phyloP scores from a whole-genome alignment of 2,797 vertebrate species.

The Acrossocheilus wenchowensis region DNA sequence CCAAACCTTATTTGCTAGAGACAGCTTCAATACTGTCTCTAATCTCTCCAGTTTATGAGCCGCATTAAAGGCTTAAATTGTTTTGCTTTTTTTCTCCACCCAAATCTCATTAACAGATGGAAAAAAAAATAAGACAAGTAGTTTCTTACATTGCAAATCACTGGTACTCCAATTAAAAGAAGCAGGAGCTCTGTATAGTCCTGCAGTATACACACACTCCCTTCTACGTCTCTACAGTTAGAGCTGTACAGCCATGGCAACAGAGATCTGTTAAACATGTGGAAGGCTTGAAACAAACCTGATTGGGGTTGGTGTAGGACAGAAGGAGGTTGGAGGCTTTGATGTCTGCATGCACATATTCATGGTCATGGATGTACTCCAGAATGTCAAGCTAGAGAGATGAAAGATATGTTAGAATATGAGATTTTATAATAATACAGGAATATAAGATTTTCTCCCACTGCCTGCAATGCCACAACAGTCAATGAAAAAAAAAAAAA shows the following conservation, averaged over 20 bases:
- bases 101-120: slow-evolving; percentile 58
- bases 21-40: slow-evolving; percentile 67
- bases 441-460: neutral
- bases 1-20: slow-evolving; percentile 72
- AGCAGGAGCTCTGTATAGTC: slow-evolving; percentile 11
- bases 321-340: slow-evolving; percentile 96
- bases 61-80: slow-evolving; percentile 59
- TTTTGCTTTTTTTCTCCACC: slow-evolving; percentile 38
- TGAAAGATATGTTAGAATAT: slow-evolving; percentile 11
- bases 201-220: neutral
- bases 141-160: slow-evolving; percentile 48
- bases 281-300: slow-evolving; percentile 79
- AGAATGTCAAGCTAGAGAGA: slow-evolving; percentile 87
- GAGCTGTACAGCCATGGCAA: slow-evolving; percentile 27
- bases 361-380: slow-evolving; percentile 94
- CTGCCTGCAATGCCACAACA: slow-evolving; percentile 9
- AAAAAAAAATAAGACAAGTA: slow-evolving; percentile 44
- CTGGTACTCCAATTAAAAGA: slow-evolving; percentile 41
- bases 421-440: neutral
- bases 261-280: slow-evolving; percentile 8
- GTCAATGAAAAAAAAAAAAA: neutral
- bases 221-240: neutral
- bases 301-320: slow-evolving; percentile 87
- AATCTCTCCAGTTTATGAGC: slow-evolving; percentile 68
- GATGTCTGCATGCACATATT: slow-evolving; percentile 95